phyloP scores from a whole-genome alignment of 2,113 vertebrate species.

The Apodemus speciosus region DNA sequence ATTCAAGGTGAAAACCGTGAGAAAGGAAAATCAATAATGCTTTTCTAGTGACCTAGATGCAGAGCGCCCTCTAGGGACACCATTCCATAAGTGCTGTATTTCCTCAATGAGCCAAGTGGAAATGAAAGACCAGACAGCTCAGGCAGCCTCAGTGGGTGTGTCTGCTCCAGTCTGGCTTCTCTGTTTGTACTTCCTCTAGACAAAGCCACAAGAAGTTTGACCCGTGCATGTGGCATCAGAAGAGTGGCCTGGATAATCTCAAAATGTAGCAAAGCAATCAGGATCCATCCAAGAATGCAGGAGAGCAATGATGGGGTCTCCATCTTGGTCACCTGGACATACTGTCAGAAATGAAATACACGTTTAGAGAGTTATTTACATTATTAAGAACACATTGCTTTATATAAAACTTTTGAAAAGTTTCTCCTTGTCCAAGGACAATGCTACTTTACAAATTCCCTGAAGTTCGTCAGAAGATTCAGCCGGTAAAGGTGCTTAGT shows the following conservation, averaged over 20 bases:
- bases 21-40: not conserved
- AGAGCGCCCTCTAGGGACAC: constrained; percentile 66
- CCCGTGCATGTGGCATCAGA: accelerated
- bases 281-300: not conserved
- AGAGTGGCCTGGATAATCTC: not conserved
- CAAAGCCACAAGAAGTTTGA: accelerated
- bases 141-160: accelerated
- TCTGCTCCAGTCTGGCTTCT: not conserved
- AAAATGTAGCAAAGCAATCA: not conserved
- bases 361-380: not conserved
- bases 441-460: not conserved
- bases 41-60: constrained; percentile 52
- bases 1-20: not conserved
- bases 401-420: not conserved
- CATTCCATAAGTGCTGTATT: not conserved
- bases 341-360: not conserved
- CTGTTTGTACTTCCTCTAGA: accelerated
- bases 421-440: not conserved
- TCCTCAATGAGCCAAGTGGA: accelerated
- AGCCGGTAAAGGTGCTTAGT: not conserved
- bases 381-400: not conserved
- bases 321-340: not conserved
- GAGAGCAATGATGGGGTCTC: not conserved
- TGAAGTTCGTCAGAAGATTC: not conserved
- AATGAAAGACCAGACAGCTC: not conserved